Evolutionary conservation across 2,888 invertebrate species (phyloP).

Genomic region (Encarsia formosa): DNA sequence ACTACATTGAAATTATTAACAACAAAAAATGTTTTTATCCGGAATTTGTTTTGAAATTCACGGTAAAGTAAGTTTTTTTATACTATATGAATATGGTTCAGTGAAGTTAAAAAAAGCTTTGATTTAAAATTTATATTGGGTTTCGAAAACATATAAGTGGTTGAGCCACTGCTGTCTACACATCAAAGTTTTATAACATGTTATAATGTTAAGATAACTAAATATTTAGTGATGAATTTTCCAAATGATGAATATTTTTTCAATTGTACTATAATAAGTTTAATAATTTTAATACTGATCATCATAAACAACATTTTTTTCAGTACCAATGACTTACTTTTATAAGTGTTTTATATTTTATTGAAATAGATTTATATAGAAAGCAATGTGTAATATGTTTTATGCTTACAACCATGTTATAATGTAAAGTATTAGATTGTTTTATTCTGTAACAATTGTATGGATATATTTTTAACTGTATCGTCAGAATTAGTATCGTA

Average conservation of each 20-base stretch:
- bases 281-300: conserved; percentile 3
- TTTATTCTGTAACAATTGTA: conserved; percentile 27
- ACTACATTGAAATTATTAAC: no score
- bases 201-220: not conserved
- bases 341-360: conserved; percentile 17
- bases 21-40: no score
- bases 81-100: no score
- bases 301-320: conserved; percentile 7
- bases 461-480: no score
- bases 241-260: conserved; percentile 5
- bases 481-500: no score
- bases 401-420: conserved; percentile 26
- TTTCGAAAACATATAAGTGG: conserved; percentile 6
- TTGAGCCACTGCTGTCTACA: conserved; percentile 8
- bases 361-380: conserved; percentile 20
- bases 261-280: conserved; percentile 1
- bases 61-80: no score
- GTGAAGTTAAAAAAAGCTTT: no score
- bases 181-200: conserved; percentile 11
- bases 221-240: conserved; percentile 1
- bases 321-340: conserved; percentile 19
- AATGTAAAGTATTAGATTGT: conserved; percentile 36
- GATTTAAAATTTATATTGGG: no score
- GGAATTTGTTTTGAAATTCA: no score
- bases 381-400: conserved; percentile 11